A percentile compares a stretch with the other conserved stretches of the same genome.
Evolutionary conservation across 2,113 vertebrate species (phyloP).

Genomic region (Upupa epops): DNA sequence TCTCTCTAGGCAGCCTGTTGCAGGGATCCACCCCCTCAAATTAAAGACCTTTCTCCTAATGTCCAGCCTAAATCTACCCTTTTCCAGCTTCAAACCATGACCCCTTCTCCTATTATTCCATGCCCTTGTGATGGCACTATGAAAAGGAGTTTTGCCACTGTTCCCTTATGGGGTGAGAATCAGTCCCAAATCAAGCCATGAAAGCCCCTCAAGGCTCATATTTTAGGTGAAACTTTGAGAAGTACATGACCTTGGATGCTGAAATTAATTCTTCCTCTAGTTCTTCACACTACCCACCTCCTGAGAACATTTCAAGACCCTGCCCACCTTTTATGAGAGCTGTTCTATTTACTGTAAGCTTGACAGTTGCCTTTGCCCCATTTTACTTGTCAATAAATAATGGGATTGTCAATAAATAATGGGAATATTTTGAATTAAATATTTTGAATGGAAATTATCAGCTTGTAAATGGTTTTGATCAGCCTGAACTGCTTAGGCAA

Average conservation of each 20-base stretch:
- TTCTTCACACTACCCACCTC: neutral
- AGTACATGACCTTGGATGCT: neutral
- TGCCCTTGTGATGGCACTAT: neutral
- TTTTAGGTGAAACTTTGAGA: neutral
- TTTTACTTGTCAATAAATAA: neutral
- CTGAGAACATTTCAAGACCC: neutral
- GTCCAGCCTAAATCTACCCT: too few species aligned
- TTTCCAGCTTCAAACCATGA: too few species aligned
- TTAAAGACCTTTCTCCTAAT: too few species aligned
- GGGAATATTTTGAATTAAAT: too few species aligned
- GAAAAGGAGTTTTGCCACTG: neutral
- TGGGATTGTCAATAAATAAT: neutral
- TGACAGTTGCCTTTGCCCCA: neutral
- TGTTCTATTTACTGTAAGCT: neutral
- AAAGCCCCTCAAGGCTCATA: neutral
- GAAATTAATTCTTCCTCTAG: slow-evolving; percentile 1
- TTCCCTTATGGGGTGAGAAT: neutral
- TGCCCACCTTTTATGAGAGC: neutral
- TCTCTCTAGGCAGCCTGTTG: too few species aligned
- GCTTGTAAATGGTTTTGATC: neutral
- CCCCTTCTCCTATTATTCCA: neutral
- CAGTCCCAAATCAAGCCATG: neutral
- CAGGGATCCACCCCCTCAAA: too few species aligned
- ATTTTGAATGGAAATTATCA: neutral
- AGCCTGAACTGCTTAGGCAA: neutral